These are phyloP conservation scores for Chaetura pelagica DNA, from an alignment of 2,113 vertebrate species.

Conservation along the genomic window DNA sequence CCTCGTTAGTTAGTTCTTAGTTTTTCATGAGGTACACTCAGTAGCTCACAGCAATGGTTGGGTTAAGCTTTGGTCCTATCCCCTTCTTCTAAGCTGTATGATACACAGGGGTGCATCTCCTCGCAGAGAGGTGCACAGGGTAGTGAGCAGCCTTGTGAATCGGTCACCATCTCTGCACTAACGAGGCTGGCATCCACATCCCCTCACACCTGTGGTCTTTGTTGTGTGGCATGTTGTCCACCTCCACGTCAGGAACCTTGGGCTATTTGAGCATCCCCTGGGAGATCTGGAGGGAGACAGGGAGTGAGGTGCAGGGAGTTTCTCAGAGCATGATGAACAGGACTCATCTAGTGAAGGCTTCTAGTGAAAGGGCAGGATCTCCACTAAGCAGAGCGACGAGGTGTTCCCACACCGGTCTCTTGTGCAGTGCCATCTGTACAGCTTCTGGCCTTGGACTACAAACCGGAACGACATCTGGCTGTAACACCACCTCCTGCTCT, in stretches of 20 bases:
- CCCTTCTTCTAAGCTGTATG: not conserved
- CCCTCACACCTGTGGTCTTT: rapidly evolving
- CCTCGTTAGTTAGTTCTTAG: not conserved
- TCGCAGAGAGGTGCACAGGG: rapidly evolving
- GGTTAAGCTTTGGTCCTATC: not conserved
- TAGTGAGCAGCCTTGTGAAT: not conserved
- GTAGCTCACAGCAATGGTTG: not conserved
- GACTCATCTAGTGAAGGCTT: not conserved
- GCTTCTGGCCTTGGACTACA: not conserved
- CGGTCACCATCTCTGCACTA: not conserved
- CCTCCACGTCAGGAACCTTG: not conserved
- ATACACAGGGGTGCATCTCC: not conserved
- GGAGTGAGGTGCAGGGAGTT: rapidly evolving
- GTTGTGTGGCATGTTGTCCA: not conserved
- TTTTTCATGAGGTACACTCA: not conserved
- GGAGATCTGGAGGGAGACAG: not conserved
- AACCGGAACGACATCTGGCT: rapidly evolving
- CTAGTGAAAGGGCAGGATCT: not conserved
- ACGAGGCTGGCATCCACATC: rapidly evolving
- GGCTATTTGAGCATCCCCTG: not conserved
- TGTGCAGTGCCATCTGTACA: rapidly evolving
- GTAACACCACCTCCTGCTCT: not conserved
- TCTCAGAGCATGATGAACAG: not conserved
- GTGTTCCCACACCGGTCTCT: not conserved
- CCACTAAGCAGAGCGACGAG: not conserved